Evolutionary conservation across 2,797 vertebrate genomes (phyloP).

Genomic region (Smutsia gigantea): DNA sequence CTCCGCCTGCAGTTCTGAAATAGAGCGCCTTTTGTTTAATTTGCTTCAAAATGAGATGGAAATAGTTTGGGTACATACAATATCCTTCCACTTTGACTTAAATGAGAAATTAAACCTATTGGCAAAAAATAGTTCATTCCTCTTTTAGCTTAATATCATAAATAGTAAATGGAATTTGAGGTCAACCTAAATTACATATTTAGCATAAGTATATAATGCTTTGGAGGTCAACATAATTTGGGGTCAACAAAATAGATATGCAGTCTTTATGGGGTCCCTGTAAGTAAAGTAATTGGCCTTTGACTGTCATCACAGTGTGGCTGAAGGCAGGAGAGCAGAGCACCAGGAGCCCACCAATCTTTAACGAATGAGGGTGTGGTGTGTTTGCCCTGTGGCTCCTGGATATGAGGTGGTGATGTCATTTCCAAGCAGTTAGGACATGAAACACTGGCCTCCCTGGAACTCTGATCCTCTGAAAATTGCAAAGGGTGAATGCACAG

Average conservation of each 20-base stretch:
- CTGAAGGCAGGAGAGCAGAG: too few relatives aligned
- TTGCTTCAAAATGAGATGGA: neutral
- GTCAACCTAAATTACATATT: neutral
- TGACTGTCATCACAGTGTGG: fast-evolving
- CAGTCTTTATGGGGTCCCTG: fast-evolving
- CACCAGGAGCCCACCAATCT: fast-evolving
- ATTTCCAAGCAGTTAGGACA: neutral
- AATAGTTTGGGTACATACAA: fast-evolving
- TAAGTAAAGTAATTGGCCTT: neutral
- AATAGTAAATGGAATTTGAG: neutral
- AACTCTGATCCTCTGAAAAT: neutral
- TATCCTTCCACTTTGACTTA: neutral
- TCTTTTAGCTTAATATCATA: neutral
- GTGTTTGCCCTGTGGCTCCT: fast-evolving
- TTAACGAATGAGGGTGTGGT: fast-evolving
- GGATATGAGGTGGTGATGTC: fast-evolving
- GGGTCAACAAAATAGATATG: neutral
- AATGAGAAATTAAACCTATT: neutral
- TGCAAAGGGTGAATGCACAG: neutral
- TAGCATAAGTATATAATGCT: neutral
- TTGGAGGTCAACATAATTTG: neutral
- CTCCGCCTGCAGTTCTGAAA: neutral
- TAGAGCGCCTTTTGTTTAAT: fast-evolving
- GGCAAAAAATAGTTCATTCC: neutral
- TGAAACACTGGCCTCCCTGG: too few relatives aligned